Conservation (phyloP, 2,797 vertebrate genomes). For the Acomys russatus region DNA sequence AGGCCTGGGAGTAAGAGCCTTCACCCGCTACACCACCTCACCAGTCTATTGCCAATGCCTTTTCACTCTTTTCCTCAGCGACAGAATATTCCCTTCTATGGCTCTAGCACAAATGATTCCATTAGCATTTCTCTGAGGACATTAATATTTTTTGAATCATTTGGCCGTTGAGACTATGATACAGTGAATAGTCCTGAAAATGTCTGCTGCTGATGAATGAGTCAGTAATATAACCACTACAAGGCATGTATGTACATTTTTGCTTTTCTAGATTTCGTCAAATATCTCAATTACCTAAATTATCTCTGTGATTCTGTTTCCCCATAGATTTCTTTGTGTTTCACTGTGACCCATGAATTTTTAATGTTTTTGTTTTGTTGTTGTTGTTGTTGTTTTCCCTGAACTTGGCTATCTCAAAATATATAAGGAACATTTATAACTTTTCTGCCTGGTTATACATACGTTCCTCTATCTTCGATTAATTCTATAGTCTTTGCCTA, state of each 20-base stretch:
- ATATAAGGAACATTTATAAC: neutral
- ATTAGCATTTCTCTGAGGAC: neutral
- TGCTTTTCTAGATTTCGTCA: neutral
- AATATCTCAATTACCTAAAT: constrained; percentile 5
- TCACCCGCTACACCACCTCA: neutral
- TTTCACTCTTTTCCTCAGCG: neutral
- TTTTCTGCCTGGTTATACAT: neutral
- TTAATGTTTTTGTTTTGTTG: neutral
- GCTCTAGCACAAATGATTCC: constrained; percentile 19
- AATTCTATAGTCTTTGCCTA: constrained; percentile 9
- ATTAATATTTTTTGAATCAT: neutral
- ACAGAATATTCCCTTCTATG: neutral
- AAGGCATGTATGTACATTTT: neutral
- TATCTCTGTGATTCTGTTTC: neutral
- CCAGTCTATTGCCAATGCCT: neutral
- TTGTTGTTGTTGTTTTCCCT: neutral
- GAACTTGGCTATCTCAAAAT: neutral
- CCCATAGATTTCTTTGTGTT: neutral
- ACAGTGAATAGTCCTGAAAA: constrained; percentile 47
- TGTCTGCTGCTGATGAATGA: neutral
- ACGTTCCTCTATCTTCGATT: constrained; percentile 11
- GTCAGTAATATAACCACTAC: neutral
- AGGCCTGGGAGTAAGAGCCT: no score
- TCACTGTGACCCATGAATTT: neutral
- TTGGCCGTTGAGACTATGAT: neutral